Percentiles rank a stretch among this genome's conserved stretches.
Conservation (phyloP, 1,140 invertebrate genomes). For the Argopecten irradians region DNA sequence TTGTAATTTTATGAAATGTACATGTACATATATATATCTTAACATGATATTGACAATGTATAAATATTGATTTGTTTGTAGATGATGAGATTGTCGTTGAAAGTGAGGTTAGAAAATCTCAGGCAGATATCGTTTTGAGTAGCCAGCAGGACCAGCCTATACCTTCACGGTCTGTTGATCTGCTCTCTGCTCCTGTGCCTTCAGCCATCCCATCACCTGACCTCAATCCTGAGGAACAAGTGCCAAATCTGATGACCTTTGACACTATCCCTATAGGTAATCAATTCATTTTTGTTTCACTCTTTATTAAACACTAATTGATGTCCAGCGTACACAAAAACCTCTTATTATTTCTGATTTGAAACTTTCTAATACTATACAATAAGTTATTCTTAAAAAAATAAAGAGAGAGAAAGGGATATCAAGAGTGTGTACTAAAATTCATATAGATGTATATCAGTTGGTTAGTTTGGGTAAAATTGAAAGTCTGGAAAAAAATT, state of each 20-base stretch:
- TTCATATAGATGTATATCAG: too few species aligned
- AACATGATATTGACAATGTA: neutral
- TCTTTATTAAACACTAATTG: too few species aligned
- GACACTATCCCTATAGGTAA: constrained; percentile 44
- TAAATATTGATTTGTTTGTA: neutral
- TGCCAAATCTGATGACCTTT: constrained; percentile 66
- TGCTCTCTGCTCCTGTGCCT: constrained; percentile 68
- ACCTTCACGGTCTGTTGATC: constrained; percentile 50
- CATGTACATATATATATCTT: neutral
- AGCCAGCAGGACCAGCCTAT: neutral
- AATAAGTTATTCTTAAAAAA: too few species aligned
- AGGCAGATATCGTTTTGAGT: neutral
- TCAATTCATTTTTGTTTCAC: neutral
- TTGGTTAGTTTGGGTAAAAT: too few species aligned
- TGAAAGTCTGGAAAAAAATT: too few species aligned
- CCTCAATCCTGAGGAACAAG: constrained; percentile 56
- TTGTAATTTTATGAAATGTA: too few species aligned
- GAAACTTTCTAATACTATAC: too few species aligned
- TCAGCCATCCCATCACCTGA: constrained; percentile 71
- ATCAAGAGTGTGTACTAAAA: too few species aligned
- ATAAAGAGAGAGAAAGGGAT: too few species aligned
- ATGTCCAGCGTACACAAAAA: too few species aligned
- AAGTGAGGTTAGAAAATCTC: neutral
- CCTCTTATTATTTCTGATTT: too few species aligned
- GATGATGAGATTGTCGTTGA: neutral